These are phyloP conservation scores for Catocala nupta DNA, from an alignment of 2,888 invertebrate genomes.

Conservation along the genomic window DNA sequence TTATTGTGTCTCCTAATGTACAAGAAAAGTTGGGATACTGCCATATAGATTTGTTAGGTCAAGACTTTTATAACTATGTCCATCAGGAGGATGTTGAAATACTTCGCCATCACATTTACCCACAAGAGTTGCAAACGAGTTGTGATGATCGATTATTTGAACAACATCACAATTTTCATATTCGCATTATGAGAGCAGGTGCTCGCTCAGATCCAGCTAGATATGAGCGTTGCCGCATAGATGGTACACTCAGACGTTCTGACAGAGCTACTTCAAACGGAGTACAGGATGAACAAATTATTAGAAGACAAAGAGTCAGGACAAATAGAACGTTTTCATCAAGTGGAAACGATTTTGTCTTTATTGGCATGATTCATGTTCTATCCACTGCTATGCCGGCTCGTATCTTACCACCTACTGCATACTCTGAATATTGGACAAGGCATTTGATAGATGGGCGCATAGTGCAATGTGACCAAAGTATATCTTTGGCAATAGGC, in stretches of 20 bases:
- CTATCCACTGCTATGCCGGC: conserved; percentile 87
- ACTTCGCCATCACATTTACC: conserved; percentile 90
- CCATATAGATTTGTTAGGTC: conserved; percentile 96
- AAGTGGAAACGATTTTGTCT: conserved; percentile 89
- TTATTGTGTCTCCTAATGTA: conserved; percentile 94
- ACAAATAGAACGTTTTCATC: conserved; percentile 84
- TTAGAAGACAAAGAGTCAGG: conserved; percentile 83
- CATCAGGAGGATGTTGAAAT: conserved; percentile 94
- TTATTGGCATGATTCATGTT: conserved; percentile 92
- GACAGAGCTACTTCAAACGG: conserved; percentile 86
- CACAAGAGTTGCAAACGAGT: conserved; percentile 79
- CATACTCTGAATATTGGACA: conserved; percentile 95
- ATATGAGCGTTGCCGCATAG: conserved; percentile 91
- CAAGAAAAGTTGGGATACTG: conserved; percentile 95
- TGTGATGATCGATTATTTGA: conserved; percentile 73
- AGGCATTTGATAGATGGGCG: conserved; percentile 95
- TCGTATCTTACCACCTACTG: conserved; percentile 86
- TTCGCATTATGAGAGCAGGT: conserved; percentile 89
- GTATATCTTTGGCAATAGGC: conserved; percentile 95
- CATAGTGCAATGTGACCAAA: conserved; percentile 96
- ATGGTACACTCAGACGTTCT: conserved; percentile 88
- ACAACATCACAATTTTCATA: conserved; percentile 86
- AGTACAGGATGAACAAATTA: conserved; percentile 84
- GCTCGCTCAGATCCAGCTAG: conserved; percentile 91
- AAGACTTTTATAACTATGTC: conserved; percentile 94